Base-by-base conservation (phyloP, 2,113 vertebrate species). In the Gnathonemus echidnorhynchus region DNA sequence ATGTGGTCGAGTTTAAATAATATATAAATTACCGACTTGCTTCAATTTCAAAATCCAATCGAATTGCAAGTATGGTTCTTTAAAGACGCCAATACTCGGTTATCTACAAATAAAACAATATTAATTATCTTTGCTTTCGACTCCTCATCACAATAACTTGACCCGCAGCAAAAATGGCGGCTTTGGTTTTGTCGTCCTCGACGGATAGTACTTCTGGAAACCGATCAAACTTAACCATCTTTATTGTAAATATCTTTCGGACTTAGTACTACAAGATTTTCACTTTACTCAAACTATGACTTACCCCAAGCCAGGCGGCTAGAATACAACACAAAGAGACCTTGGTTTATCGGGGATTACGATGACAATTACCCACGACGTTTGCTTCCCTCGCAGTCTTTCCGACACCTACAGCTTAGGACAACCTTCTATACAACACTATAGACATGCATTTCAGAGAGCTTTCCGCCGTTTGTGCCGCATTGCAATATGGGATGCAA, bases 401-500 rank as follows among this genome's bases (percentile, higher is more conserved):
- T 39, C 46, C 66, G 56, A 31, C 87, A 52, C 24, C 66, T 88
- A 48, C 87, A 7, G 52, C 21, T 80, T 46, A 77, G 45, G 17
- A 74, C 87, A 88, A 50, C 58, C 70, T 39, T 58, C 49, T 80
- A 46, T 56, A 88, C 50, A 42, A 49, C 62, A 90, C 90, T 53
- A 90, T 58, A 88, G 90, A 90, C 35, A 42, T 48, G 21, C 19
- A 39, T 74, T 48, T 24, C 19, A 56, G 48, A 46, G 35, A 2
- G 35, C 27, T 53, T 88, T 87, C 66, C 86, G 86, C 86, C 85
- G 89, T 58, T 80, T 27, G 48, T 58, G 66, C 45, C 95, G 95
- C 88, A 94, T 53, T 90, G 95, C 83, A 95, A 93, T 90, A 89
- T 94, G 95, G 95, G 95, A 94, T 17, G 89, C 5, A 11, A 42